Base-by-base conservation (phyloP, 1,140 invertebrate species). In the Drosophila simulans region DNA sequence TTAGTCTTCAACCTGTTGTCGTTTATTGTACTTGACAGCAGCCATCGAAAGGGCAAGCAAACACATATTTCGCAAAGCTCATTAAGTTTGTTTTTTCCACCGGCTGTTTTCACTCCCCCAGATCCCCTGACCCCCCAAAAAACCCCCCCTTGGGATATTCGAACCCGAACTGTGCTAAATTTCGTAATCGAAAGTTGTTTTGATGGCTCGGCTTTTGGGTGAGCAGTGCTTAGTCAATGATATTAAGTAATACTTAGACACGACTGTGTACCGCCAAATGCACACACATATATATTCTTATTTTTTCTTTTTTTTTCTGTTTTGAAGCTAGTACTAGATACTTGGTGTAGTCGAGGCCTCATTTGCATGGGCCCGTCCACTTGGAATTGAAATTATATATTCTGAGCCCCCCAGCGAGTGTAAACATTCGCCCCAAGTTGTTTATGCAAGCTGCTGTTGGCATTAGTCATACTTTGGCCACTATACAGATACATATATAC, bases 11-110 rank as follows among this genome's bases (percentile, higher is more conserved):
- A 86, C 83, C 83, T 86, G 83, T 86, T 86, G 83, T 89, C 84
- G 83, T 86, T 86, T 89, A 89, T 89, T 89, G 83, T 86, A 86
- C 83, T 86, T 86, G 84, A 86, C 83, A 84, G 83, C 80, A 89
- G 83, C 80, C 84, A 88, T 88, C 84, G 83, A 88, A 88, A 88
- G 84, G 84, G 84, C 84, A 88, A 88, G 80, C 80, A 89, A 88
- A 88, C 84, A 88, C 76, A 88, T 77, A 74, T 78, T 88, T 88
- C 77, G 84, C 84, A 88, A 88, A 88, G 84, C 84, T 88, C 84
- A 88, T 88, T 88, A 88, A 88, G 84, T 89, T 77, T 73, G 55
- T 65, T 64, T 59, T 39, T 68, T 53, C 53, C 39, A 20, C 20
- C 22, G 17, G 55, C 46, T 45, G 37, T 42, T 11, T 31, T 39